phyloP scores from a whole-genome alignment of 2,888 invertebrate genomes.

The Cantharis nigra region DNA sequence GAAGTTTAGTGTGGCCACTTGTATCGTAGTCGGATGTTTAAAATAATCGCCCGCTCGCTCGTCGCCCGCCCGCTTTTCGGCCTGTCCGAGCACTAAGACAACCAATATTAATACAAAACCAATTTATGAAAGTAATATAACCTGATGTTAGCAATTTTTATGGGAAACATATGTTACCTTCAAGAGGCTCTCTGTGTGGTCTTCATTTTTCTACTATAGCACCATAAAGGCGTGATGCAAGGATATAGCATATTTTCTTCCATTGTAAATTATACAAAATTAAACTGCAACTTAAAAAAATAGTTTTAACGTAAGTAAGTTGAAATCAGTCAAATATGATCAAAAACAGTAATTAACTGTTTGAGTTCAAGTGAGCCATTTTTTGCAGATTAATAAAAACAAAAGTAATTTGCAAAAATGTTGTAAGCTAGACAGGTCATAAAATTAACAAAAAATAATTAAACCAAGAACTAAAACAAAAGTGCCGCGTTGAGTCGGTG shows the following conservation, averaged over 20 bases:
- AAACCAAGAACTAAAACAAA: constrained; percentile 26
- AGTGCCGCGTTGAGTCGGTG: constrained; percentile 24
- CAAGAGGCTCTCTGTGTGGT: constrained; percentile 15
- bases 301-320: neutral
- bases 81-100: too few relatives aligned
- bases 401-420: neutral
- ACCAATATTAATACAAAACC: constrained; percentile 8
- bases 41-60: too few relatives aligned
- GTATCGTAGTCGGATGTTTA: too few relatives aligned
- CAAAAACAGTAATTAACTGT: neutral
- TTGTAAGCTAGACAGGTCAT: constrained; percentile 7
- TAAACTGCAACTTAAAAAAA: neutral
- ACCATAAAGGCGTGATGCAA: constrained; percentile 10
- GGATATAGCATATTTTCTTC: neutral
- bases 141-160: constrained; percentile 14
- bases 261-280: neutral
- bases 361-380: neutral
- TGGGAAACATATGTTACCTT: constrained; percentile 17
- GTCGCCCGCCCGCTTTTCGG: too few relatives aligned
- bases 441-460: constrained; percentile 25
- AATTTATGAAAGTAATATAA: constrained; percentile 17
- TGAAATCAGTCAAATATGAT: neutral
- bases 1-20: too few relatives aligned
- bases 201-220: constrained; percentile 10
- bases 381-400: neutral